Percentiles rank a stretch among this genome's conserved stretches.
phyloP scores from a whole-genome alignment of 2,113 vertebrate genomes.

The Paraplagusia blochii region DNA sequence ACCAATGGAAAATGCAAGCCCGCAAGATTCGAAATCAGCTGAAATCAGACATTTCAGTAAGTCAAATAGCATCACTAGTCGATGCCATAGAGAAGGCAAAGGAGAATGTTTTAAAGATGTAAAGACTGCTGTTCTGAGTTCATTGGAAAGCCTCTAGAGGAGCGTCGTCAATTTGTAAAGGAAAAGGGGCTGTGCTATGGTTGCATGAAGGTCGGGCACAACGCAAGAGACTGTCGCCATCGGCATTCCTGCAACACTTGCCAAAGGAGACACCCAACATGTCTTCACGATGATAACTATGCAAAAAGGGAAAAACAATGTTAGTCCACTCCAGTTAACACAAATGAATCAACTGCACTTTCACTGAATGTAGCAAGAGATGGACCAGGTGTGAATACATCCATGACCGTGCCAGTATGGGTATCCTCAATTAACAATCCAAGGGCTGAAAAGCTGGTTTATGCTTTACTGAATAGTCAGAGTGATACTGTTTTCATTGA shows the following conservation, averaged over 20 bases:
- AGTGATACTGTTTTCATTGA: slow-evolving; percentile 8
- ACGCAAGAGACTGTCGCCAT: not conserved
- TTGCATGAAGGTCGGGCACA: slow-evolving; percentile 1
- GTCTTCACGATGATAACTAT: slow-evolving; percentile 2
- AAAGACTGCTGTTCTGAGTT: slow-evolving; percentile 8
- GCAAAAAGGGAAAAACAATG: not conserved
- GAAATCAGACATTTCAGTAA: not conserved
- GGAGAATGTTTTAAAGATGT: not conserved
- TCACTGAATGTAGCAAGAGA: not conserved
- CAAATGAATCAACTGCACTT: slow-evolving; percentile 5
- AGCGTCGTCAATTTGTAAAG: slow-evolving; percentile 1
- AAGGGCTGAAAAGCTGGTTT: not conserved
- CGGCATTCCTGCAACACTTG: not conserved
- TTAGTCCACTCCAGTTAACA: not conserved
- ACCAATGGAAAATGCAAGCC: not conserved
- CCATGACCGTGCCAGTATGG: slow-evolving; percentile 17
- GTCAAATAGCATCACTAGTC: not conserved
- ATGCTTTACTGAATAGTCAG: slow-evolving; percentile 8
- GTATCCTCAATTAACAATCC: not conserved
- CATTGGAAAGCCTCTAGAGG: not conserved
- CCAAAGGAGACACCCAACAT: slow-evolving; percentile 5
- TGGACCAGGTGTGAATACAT: not conserved
- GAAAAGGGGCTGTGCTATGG: slow-evolving; percentile 17
- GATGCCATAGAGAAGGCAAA: not conserved
- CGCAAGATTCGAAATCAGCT: not conserved